phyloP scores from a whole-genome alignment of 2,888 invertebrate genomes.

The Ernsta delagoae region DNA sequence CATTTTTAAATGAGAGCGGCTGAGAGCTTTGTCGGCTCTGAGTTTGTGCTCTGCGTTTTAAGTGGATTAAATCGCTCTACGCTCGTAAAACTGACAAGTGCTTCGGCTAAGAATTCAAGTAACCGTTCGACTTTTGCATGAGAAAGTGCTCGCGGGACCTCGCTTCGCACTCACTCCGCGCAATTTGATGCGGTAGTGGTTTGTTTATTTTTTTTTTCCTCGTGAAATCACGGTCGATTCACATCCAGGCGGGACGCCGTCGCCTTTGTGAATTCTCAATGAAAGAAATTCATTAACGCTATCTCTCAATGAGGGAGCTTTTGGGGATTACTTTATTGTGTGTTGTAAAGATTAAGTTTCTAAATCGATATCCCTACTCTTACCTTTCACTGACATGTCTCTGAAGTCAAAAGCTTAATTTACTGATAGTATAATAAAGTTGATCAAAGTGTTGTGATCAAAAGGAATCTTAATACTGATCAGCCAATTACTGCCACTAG shows the following conservation, averaged over 20 bases:
- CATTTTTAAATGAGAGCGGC: constrained; percentile 85
- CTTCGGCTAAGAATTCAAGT: constrained; percentile 83
- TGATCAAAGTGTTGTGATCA: constrained; percentile 23
- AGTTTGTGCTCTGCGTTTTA: constrained; percentile 85
- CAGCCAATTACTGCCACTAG: constrained; percentile 28
- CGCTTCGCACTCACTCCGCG: constrained; percentile 70
- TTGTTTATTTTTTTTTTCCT: constrained; percentile 74
- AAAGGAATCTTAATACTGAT: constrained; percentile 23
- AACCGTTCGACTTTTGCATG: constrained; percentile 84
- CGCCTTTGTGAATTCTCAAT: constrained; percentile 72
- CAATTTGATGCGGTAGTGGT: constrained; percentile 66
- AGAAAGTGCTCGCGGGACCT: constrained; percentile 78
- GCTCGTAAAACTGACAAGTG: constrained; percentile 85
- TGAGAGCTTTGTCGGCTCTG: constrained; percentile 83
- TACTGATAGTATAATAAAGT: constrained; percentile 4
- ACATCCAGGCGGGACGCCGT: constrained; percentile 62
- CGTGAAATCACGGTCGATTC: constrained; percentile 62
- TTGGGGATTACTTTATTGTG: constrained; percentile 56
- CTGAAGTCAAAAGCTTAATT: neutral
- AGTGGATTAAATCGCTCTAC: constrained; percentile 85
- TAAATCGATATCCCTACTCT: constrained; percentile 20
- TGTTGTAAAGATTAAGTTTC: constrained; percentile 49
- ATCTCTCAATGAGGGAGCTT: constrained; percentile 57
- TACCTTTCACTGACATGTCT: constrained; percentile 7
- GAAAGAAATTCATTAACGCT: constrained; percentile 75